Conservation (phyloP, 2,113 vertebrate species). For the Myotis yumanensis region DNA sequence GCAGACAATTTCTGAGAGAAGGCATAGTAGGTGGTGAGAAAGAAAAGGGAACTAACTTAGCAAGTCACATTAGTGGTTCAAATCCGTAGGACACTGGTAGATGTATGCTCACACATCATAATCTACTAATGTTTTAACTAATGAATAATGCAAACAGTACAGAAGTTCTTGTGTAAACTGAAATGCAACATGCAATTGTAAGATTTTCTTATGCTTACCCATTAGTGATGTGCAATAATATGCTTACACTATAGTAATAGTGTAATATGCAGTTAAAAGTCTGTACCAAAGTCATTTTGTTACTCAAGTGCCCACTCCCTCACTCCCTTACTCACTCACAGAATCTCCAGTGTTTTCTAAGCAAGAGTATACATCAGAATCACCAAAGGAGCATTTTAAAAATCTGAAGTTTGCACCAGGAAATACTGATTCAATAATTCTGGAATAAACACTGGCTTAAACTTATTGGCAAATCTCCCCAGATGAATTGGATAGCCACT, state of each 20-base stretch:
- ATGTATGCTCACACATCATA: background rate
- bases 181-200: background rate
- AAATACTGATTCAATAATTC: background rate
- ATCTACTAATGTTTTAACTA: background rate
- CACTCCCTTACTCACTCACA: background rate
- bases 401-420: background rate
- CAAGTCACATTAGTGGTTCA: background rate
- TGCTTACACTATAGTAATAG: too few relatives aligned
- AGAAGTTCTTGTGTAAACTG: background rate
- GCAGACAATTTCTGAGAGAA: background rate
- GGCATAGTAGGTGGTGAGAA: background rate
- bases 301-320: background rate
- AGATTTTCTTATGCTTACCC: background rate
- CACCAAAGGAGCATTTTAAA: background rate
- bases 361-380: background rate
- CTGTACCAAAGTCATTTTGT: background rate
- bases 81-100: background rate
- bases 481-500: background rate
- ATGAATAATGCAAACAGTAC: background rate
- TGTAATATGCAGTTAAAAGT: background rate
- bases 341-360: background rate
- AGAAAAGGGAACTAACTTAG: background rate
- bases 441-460: background rate
- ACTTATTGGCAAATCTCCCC: background rate
- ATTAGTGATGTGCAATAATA: background rate